Evolutionary conservation across 2,888 invertebrate species (phyloP).

Genomic region (Thalpophila matura): DNA sequence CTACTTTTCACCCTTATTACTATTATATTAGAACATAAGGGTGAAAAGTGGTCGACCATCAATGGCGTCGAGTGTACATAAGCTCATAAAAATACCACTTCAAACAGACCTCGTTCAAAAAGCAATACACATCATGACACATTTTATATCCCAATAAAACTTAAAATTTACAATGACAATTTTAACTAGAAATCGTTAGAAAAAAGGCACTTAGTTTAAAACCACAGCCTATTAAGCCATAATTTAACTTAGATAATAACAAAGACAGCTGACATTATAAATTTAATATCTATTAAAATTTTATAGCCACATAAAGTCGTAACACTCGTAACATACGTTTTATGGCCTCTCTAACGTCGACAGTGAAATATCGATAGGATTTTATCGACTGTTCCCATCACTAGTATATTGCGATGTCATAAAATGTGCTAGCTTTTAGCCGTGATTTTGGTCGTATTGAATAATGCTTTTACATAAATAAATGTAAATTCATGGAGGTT

Average conservation of each 20-base stretch:
- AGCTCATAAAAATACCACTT: conserved; percentile 1
- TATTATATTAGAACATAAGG: too few species aligned
- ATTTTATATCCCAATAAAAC: conserved; percentile 47
- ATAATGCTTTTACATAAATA: conserved; percentile 43
- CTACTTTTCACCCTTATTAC: too few species aligned
- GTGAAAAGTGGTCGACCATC: too few species aligned
- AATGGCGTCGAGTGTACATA: not conserved
- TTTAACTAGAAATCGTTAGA: conserved; percentile 44
- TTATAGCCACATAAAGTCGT: conserved; percentile 62
- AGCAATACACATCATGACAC: conserved; percentile 9
- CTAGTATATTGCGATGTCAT: conserved; percentile 54
- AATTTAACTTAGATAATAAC: conserved; percentile 56
- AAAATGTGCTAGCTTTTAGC: conserved; percentile 44
- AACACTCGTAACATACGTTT: conserved; percentile 60
- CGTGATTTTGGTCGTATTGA: conserved; percentile 43
- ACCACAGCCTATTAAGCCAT: conserved; percentile 52
- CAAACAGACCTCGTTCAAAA: too few species aligned
- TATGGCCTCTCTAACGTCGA: conserved; percentile 60
- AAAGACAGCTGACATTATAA: conserved; percentile 64
- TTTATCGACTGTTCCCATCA: conserved; percentile 66
- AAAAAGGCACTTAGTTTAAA: conserved; percentile 51
- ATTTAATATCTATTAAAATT: conserved; percentile 65
- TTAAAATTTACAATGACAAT: conserved; percentile 50
- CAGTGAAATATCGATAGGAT: conserved; percentile 67
- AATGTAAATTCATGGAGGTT: not conserved